Evolutionary conservation across 2,113 vertebrate genomes (phyloP).

Genomic region (Tamias sibiricus): DNA sequence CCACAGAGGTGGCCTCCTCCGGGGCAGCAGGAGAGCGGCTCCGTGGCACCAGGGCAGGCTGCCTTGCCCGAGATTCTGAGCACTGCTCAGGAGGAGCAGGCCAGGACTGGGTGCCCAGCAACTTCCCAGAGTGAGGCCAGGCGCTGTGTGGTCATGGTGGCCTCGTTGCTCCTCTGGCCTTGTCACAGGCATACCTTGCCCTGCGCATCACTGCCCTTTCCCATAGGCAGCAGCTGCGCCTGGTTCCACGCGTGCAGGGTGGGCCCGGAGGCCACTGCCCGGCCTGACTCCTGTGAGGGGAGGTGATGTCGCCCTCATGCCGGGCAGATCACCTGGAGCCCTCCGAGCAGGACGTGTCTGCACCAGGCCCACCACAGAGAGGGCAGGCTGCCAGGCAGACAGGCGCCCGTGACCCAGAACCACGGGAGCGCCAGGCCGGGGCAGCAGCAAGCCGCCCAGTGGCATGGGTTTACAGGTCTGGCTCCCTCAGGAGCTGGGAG

Average conservation of each 20-base stretch:
- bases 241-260: neutral
- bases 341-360: neutral
- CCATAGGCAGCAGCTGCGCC: neutral
- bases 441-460: neutral
- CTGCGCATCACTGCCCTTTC: neutral
- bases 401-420: rapidly evolving
- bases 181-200: neutral
- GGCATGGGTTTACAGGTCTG: neutral
- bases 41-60: too few relatives aligned
- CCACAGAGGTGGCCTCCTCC: neutral
- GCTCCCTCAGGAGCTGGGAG: neutral
- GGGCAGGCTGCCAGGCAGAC: neutral
- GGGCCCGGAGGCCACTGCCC: neutral
- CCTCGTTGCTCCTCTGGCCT: neutral
- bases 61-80: neutral
- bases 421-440: neutral
- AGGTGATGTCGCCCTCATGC: neutral
- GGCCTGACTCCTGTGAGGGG: neutral
- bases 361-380: neutral
- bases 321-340: neutral
- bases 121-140: neutral
- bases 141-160: neutral
- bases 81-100: neutral
- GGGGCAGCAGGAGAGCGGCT: neutral
- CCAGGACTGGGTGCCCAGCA: too few relatives aligned